These are phyloP conservation scores for Festucalex cinctus DNA, from an alignment of 2,113 vertebrate genomes.

Conservation along the genomic window DNA sequence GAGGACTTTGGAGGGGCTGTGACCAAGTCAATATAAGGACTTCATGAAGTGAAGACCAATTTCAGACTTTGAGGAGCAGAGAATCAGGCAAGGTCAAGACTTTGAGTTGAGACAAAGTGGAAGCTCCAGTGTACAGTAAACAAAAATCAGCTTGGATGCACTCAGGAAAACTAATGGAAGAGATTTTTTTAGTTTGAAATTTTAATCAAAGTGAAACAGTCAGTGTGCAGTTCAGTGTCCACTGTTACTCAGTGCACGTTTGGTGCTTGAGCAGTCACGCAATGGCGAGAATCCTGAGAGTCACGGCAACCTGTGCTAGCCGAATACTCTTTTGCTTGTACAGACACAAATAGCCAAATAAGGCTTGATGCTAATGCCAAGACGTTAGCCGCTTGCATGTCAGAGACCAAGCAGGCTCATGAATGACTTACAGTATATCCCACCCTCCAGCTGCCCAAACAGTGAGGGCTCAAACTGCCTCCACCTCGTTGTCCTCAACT, in stretches of 20 bases:
- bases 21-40: too few relatives aligned
- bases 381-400: not conserved
- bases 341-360: slow-evolving; percentile 10
- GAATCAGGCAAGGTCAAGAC: too few relatives aligned
- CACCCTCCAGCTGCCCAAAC: not conserved
- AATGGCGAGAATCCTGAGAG: not conserved
- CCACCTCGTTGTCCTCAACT: slow-evolving; percentile 1
- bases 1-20: too few relatives aligned
- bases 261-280: not conserved
- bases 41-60: too few relatives aligned
- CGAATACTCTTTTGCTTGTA: not conserved
- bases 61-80: too few relatives aligned
- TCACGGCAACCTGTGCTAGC: not conserved
- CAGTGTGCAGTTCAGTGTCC: not conserved
- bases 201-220: not conserved
- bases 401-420: not conserved
- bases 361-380: not conserved
- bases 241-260: not conserved
- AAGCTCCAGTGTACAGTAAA: too few relatives aligned
- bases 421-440: slow-evolving; percentile 7
- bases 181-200: not conserved
- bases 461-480: not conserved
- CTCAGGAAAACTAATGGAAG: not conserved
- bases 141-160: not conserved
- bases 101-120: not conserved